These are phyloP conservation scores for Actinia equina DNA, from an alignment of 64 coral and sea anemone genomes.

Conservation along the genomic window DNA sequence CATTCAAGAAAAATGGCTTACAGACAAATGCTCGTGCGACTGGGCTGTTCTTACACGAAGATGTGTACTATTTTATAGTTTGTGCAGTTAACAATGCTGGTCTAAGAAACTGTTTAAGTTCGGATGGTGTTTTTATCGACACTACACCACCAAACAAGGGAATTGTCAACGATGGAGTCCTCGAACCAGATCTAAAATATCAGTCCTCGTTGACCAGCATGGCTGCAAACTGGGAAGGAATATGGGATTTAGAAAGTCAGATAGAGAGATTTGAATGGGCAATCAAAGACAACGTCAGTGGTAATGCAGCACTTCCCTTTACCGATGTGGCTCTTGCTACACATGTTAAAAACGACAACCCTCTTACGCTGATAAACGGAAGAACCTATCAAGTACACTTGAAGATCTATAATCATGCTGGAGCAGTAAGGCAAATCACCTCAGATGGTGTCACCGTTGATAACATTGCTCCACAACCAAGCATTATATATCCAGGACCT, in stretches of 20 bases:
- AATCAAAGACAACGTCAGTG: conserved; percentile 53
- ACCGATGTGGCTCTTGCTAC: conserved; percentile 72
- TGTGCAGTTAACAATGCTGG: conserved; percentile 90
- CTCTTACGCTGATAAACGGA: conserved; percentile 57
- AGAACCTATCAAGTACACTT: conserved; percentile 69
- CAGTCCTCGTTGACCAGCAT: conserved; percentile 65
- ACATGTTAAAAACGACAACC: conserved; percentile 60
- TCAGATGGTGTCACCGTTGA: conserved; percentile 81
- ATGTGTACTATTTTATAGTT: conserved; percentile 86
- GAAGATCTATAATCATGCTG: conserved; percentile 71
- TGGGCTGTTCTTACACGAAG: conserved; percentile 58
- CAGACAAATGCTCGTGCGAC: conserved; percentile 23
- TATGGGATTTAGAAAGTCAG: conserved; percentile 88
- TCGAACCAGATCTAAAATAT: conserved; percentile 88
- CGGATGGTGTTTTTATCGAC: conserved; percentile 88
- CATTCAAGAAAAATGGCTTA: conserved; percentile 48
- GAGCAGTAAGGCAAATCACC: conserved; percentile 56
- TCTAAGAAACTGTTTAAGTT: conserved; percentile 61
- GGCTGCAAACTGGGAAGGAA: conserved; percentile 91
- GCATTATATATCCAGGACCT: conserved; percentile 40
- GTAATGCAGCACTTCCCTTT: conserved; percentile 48
- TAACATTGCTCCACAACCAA: conserved; percentile 56
- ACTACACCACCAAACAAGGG: conserved; percentile 64
- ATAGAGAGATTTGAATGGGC: conserved; percentile 83
- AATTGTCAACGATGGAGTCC: conserved; percentile 84